Evolutionary conservation across 2,113 vertebrate species (phyloP), one percentile per base, ranked within the genome.

Genomic region (Sylvilagus bachmani): DNA sequence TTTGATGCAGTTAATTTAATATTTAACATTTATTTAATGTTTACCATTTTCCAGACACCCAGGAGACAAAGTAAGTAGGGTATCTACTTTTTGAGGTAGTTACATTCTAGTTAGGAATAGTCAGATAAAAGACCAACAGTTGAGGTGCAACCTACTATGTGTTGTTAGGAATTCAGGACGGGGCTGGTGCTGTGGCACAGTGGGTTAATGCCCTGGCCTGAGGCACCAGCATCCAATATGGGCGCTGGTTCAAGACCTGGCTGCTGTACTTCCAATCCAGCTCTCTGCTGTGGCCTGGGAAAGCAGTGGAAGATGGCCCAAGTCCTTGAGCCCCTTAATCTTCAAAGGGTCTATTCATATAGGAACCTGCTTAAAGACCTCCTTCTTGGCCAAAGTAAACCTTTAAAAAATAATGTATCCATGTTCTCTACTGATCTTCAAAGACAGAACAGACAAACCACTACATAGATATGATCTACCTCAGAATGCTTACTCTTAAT

Each of bases 291-390:
- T 44, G 5, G 38, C 38, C 38, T 38, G 38, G 38, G 38, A 38
- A 38, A 38, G 38, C 38, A 38, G 38, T 38, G 38, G 38, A 38
- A 38, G 38, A 5, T 38, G 38, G 38, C 38, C 38, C 38, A 44
- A 44, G 38, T 5, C 38, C 38, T 44, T 44, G 38, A 44, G 38
- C 38, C 38, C 38, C 38, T 89, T 69, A 93, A 82, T 86, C 91
- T 29, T 79, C 70, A 67, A 90, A 94, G 16, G 17, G 44, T 10
- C 10, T 77, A 55, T 33, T 96, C 71, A 86, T 91, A 93, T 21
- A 82, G 4, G 49, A 17, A 25, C 21, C 64, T 81, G 1, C 69
- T 58, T 67, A 78, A 44, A 89, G n/a, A 49, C 3, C 61, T 84
- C n/a, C 29, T 85, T 87, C 3, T 62, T 85, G 38, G 27, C 0